Conservation (phyloP, 2,797 vertebrate species). For the Pseudochromis fuscus region DNA sequence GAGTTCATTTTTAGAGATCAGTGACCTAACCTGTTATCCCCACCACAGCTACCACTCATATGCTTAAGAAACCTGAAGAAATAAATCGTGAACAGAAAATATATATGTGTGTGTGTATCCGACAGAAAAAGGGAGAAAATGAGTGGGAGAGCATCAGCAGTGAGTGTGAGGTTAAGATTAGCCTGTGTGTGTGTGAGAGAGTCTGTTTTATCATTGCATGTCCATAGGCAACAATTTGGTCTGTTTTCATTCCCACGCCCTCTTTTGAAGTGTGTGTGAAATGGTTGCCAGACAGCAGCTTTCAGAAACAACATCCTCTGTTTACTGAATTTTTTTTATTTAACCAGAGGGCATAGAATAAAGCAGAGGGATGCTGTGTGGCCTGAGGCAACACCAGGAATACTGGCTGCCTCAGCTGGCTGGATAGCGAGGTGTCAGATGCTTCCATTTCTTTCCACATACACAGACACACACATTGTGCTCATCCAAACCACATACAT, state of each 20-base stretch:
- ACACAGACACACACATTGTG: not conserved
- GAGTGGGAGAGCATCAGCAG: conserved; percentile 49
- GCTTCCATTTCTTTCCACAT: conserved; percentile 21
- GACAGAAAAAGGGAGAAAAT: conserved; percentile 28
- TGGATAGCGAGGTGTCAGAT: conserved; percentile 48
- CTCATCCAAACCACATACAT: conserved; percentile 27
- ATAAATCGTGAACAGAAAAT: conserved; percentile 29
- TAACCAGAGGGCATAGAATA: conserved; percentile 68
- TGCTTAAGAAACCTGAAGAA: conserved; percentile 33
- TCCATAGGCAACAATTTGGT: conserved; percentile 63
- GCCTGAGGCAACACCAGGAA: conserved; percentile 56
- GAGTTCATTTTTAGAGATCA: conserved; percentile 53
- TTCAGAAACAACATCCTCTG: conserved; percentile 49
- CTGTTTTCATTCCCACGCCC: conserved; percentile 61
- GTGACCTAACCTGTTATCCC: conserved; percentile 42
- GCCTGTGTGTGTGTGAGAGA: conserved; percentile 52
- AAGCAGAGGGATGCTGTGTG: conserved; percentile 68
- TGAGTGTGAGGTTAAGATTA: conserved; percentile 46
- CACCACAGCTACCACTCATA: conserved; percentile 31
- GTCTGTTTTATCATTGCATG: conserved; percentile 60
- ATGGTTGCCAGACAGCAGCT: conserved; percentile 63
- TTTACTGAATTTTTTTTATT: conserved; percentile 32
- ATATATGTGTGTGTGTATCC: conserved; percentile 12
- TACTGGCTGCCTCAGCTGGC: conserved; percentile 66
- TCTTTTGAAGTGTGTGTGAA: conserved; percentile 69